These are phyloP conservation scores for Drosophila mojavensis DNA, from an alignment of 1,140 invertebrate genomes.

Conservation along the genomic window DNA sequence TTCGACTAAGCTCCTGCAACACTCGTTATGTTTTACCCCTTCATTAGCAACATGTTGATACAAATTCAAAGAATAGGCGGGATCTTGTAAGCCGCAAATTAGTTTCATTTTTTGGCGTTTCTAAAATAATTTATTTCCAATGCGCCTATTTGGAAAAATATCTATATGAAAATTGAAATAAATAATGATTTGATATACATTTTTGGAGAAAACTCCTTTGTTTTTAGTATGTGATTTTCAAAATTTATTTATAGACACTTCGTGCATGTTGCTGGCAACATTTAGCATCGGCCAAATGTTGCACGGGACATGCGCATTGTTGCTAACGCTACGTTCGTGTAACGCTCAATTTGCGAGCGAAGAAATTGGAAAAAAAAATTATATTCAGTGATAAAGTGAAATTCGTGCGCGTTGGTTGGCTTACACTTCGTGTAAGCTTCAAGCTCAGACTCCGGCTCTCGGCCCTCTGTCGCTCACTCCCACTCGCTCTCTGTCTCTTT, in stretches of 20 bases:
- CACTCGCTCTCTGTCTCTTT: conserved; percentile 22
- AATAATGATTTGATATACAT: no score
- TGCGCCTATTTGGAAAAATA: not conserved
- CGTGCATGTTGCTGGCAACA: conserved; percentile 35
- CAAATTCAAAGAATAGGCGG: conserved; percentile 5
- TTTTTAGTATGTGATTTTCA: not conserved
- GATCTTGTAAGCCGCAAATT: not conserved
- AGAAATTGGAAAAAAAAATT: conserved; percentile 58
- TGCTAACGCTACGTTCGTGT: not conserved
- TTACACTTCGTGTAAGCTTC: conserved; percentile 62
- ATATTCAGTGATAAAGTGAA: conserved; percentile 72
- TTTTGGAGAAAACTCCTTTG: no score
- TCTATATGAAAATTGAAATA: not conserved
- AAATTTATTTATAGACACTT: not conserved
- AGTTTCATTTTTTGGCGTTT: no score
- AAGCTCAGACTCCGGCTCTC: conserved; percentile 60
- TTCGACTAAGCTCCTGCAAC: not conserved
- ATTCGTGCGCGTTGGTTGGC: conserved; percentile 69
- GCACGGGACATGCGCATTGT: conserved; percentile 15
- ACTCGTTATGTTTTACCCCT: conserved; percentile 15
- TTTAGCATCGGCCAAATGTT: conserved; percentile 23
- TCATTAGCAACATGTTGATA: conserved; percentile 14
- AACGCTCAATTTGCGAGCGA: conserved; percentile 19
- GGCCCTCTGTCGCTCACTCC: conserved; percentile 28
- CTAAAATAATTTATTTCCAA: no score